Percentiles rank a stretch among this genome's conserved stretches.
These are phyloP conservation scores for Laothoe populi DNA, from an alignment of 2,888 invertebrate species.

Conservation along the genomic window DNA sequence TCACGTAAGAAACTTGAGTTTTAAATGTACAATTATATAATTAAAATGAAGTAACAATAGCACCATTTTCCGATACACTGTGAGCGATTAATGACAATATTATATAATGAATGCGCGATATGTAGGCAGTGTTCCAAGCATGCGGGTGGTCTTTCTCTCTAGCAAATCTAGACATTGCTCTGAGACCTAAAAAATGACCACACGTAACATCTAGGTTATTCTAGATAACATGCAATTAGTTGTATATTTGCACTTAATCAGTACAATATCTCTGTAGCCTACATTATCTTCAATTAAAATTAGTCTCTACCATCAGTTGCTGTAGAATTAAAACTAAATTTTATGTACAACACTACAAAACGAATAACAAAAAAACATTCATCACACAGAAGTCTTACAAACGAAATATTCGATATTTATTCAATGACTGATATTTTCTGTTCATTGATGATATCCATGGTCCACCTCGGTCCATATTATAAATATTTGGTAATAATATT, in stretches of 20 bases:
- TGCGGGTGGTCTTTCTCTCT: slow-evolving; percentile 6
- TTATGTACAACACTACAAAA: slow-evolving; percentile 62
- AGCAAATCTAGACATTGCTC: neutral
- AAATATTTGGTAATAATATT: slow-evolving; percentile 28
- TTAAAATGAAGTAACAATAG: slow-evolving; percentile 19
- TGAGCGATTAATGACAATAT: slow-evolving; percentile 33
- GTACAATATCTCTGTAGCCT: slow-evolving; percentile 34
- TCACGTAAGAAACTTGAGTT: slow-evolving; percentile 46
- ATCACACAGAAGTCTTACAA: slow-evolving; percentile 34
- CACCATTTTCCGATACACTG: slow-evolving; percentile 22
- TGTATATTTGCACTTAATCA: slow-evolving; percentile 52
- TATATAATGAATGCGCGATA: slow-evolving; percentile 27
- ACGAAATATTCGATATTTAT: slow-evolving; percentile 12
- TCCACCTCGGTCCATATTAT: slow-evolving; percentile 7
- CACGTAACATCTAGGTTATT: neutral
- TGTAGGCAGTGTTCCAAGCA: slow-evolving; percentile 2
- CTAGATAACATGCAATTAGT: slow-evolving; percentile 12
- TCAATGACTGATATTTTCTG: neutral
- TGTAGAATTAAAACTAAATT: slow-evolving; percentile 39
- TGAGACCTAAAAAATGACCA: neutral
- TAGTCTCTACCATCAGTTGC: slow-evolving; percentile 7
- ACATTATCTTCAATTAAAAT: neutral
- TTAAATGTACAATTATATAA: slow-evolving; percentile 34
- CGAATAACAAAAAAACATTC: slow-evolving; percentile 54
- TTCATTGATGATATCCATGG: slow-evolving; percentile 5